These are phyloP conservation scores for Chrysemys picta DNA, from an alignment of 2,113 vertebrate species.

Conservation along the genomic window DNA sequence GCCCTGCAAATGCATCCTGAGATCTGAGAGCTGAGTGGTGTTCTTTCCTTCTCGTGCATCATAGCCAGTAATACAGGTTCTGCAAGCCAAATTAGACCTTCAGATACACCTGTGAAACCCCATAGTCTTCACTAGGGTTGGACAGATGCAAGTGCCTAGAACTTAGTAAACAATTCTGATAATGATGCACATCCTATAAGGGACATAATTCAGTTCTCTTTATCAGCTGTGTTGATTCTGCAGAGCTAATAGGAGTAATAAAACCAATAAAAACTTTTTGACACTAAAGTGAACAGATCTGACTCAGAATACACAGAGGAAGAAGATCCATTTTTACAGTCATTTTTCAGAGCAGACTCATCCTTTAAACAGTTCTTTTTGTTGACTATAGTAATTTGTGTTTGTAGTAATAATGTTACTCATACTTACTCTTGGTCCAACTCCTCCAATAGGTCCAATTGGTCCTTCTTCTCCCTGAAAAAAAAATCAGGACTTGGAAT, in stretches of 20 bases:
- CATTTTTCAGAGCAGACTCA: neutral
- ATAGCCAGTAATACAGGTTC: too few species aligned
- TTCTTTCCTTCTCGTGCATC: neutral
- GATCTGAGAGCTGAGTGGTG: accelerated
- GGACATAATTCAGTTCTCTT: too few species aligned
- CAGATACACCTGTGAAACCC: too few species aligned
- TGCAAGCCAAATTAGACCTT: too few species aligned
- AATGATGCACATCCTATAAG: too few species aligned
- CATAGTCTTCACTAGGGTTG: too few species aligned
- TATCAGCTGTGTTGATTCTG: too few species aligned
- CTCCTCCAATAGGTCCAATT: slow-evolving; percentile 85
- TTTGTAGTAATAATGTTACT: neutral
- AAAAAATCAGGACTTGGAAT: slow-evolving; percentile 43
- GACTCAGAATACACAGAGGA: neutral
- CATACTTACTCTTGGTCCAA: slow-evolving; percentile 88
- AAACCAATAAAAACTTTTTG: too few species aligned
- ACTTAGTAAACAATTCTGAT: too few species aligned
- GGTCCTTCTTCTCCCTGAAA: slow-evolving; percentile 94
- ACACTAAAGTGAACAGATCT: too few species aligned
- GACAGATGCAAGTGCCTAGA: too few species aligned
- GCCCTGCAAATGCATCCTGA: neutral
- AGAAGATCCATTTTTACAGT: neutral
- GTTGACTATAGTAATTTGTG: neutral
- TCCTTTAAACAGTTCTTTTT: neutral
- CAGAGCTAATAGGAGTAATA: too few species aligned